Evolutionary conservation across 2,797 vertebrate species (phyloP).

Genomic region (Mus spretus): DNA sequence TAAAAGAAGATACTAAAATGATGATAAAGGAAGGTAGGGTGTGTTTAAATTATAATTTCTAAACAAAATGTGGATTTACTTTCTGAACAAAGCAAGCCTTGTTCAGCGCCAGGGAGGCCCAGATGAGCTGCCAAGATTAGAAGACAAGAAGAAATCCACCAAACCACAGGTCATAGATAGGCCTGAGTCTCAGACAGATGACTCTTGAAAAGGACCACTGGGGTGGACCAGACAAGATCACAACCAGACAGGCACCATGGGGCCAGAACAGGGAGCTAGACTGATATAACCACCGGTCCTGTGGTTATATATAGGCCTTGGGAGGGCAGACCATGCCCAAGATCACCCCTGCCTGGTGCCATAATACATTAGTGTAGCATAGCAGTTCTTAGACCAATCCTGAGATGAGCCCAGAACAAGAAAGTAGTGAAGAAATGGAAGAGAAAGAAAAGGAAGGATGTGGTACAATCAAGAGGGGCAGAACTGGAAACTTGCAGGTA

Average conservation of each 20-base stretch:
- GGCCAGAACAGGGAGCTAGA: background rate
- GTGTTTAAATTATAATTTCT: background rate
- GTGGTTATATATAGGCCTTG: background rate
- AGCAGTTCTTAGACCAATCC: background rate
- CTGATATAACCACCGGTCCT: background rate
- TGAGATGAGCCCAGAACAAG: background rate
- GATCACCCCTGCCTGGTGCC: background rate
- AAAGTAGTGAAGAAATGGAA: background rate
- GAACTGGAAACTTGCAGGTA: background rate
- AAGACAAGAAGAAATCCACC: background rate
- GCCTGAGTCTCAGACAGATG: background rate
- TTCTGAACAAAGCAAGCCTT: background rate
- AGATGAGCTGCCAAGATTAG: background rate
- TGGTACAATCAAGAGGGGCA: background rate
- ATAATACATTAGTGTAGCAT: background rate
- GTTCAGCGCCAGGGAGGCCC: background rate
- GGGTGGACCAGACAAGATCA: background rate
- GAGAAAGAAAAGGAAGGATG: background rate
- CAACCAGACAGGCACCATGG: background rate
- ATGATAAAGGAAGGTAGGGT: no score
- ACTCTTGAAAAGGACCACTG: background rate
- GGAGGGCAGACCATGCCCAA: background rate
- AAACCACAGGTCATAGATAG: background rate
- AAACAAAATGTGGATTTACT: background rate
- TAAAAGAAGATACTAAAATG: background rate